Percentiles rank a stretch among this genome's conserved stretches.
phyloP scores from a whole-genome alignment of 2,888 invertebrate genomes.

The Orchesella flavescens region DNA sequence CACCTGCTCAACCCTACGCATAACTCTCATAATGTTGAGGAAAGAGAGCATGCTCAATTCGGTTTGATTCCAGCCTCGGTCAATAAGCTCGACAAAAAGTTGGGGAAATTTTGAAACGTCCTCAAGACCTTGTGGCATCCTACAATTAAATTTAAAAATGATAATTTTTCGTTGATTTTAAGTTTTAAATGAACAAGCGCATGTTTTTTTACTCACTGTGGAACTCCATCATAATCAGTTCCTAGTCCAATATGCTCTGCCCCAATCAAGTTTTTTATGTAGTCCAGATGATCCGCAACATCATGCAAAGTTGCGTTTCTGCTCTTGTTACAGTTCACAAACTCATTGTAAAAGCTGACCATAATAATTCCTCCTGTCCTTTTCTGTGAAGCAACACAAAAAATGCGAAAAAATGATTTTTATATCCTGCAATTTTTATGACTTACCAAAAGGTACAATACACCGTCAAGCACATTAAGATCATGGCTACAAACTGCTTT shows the following conservation, averaged over 20 bases:
- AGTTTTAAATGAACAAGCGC: no score
- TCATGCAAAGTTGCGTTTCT: conserved; percentile 83
- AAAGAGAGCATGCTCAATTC: conserved; percentile 75
- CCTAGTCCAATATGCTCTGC: conserved; percentile 73
- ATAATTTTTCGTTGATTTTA: no score
- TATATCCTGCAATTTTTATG: no score
- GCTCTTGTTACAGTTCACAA: conserved; percentile 85
- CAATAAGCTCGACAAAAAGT: conserved; percentile 77
- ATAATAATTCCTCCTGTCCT: conserved; percentile 91
- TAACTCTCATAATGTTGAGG: conserved; percentile 74
- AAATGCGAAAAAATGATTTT: no score
- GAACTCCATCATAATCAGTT: conserved; percentile 72
- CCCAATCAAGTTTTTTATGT: conserved; percentile 72
- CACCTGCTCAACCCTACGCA: conserved; percentile 72
- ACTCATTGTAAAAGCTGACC: conserved; percentile 92
- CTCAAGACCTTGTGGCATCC: conserved; percentile 77
- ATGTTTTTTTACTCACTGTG: conserved; percentile 59
- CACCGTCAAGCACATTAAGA: no score
- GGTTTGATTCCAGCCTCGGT: conserved; percentile 73
- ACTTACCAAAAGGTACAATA: no score
- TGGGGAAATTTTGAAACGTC: conserved; percentile 78
- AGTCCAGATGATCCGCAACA: conserved; percentile 77
- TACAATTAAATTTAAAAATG: conserved; percentile 70
- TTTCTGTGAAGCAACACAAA: conserved; percentile 75
- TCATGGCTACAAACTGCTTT: no score